Percentiles rank a stretch among this genome's conserved stretches.
Evolutionary conservation across 2,113 vertebrate genomes (phyloP).

Genomic region (Crotalus helleri): DNA sequence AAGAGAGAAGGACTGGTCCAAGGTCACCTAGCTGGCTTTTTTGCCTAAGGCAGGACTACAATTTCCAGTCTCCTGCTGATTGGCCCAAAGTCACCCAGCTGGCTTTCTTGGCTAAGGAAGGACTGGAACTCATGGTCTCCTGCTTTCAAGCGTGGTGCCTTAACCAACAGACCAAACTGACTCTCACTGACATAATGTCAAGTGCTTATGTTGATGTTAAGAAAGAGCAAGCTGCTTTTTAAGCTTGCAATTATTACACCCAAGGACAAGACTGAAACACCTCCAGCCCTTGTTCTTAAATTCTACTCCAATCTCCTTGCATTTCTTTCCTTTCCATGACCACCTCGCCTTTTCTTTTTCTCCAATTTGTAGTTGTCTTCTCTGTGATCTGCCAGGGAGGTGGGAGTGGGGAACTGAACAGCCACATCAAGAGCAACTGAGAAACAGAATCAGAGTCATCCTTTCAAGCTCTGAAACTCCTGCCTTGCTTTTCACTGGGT

Average conservation of each 20-base stretch:
- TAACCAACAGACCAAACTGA: background rate
- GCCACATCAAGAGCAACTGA: background rate
- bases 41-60: no score
- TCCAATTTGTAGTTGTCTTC: conserved; percentile 42
- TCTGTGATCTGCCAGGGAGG: conserved; percentile 17
- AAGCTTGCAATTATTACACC: background rate
- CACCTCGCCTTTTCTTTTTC: conserved; percentile 23
- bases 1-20: no score
- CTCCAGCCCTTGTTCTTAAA: background rate
- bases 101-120: background rate
- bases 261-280: background rate
- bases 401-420: background rate
- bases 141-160: background rate
- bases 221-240: background rate
- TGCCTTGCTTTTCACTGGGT: conserved; percentile 48
- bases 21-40: no score
- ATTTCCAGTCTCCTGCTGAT: no score
- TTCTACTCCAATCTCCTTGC: conserved; percentile 7
- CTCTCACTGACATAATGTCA: background rate
- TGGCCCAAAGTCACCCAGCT: no score
- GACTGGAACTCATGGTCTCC: background rate
- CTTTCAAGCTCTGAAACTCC: conserved; percentile 49
- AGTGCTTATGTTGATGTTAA: background rate
- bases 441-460: conserved; percentile 32
- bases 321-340: background rate